These are phyloP conservation scores for Montipora efflorescens DNA, from an alignment of 64 coral and sea anemone genomes.

Conservation along the genomic window DNA sequence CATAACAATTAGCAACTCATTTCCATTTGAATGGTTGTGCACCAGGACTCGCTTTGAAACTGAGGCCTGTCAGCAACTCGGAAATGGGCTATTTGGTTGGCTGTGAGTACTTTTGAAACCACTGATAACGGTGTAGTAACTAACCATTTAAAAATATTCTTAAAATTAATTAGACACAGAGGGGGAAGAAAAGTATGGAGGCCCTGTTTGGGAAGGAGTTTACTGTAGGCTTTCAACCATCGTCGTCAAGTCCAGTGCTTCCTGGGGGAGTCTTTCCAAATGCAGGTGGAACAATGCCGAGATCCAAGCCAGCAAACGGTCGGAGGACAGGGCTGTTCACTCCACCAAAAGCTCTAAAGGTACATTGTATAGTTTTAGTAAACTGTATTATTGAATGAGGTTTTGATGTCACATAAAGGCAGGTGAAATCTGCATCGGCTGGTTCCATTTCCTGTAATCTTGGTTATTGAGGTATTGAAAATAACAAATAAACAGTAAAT, in stretches of 20 bases:
- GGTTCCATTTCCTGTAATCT: too few species aligned
- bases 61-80: too few species aligned
- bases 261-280: not conserved
- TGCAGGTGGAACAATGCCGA: constrained; percentile 54
- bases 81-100: too few species aligned
- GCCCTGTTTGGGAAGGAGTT: constrained; percentile 86
- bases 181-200: constrained; percentile 90
- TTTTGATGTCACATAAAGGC: too few species aligned
- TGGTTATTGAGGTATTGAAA: too few species aligned
- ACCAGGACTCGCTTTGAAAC: too few species aligned
- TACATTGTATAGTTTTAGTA: constrained; percentile 25
- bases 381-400: not conserved
- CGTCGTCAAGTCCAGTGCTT: constrained; percentile 69
- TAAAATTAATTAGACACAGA: constrained; percentile 68
- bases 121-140: too few species aligned
- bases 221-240: constrained; percentile 6
- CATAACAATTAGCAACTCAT: too few species aligned
- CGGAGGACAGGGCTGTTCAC: constrained; percentile 82
- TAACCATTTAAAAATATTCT: not conserved
- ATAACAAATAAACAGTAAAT: too few species aligned
- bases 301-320: constrained; percentile 73
- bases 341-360: constrained; percentile 80
- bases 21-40: too few species aligned
- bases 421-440: too few species aligned
- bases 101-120: too few species aligned